Percentiles rank a stretch among this genome's conserved stretches.
phyloP scores from a whole-genome alignment of 2,113 vertebrate species.

The Gadus chalcogrammus region DNA sequence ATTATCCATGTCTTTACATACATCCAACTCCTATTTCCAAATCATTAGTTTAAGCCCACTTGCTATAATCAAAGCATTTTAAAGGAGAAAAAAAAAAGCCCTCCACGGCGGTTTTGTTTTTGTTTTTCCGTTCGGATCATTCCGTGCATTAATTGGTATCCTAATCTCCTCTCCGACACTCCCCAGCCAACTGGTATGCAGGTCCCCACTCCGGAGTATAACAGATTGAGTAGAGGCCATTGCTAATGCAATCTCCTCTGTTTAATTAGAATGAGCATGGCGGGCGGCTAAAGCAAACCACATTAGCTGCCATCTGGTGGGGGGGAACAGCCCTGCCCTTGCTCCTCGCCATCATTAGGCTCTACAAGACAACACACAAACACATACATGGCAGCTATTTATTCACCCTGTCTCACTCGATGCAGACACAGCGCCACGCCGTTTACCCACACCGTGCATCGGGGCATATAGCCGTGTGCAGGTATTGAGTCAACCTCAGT shows the following conservation, averaged over 20 bases:
- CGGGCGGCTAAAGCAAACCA: slow-evolving; percentile 64
- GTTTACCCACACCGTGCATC: background rate
- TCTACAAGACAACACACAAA: slow-evolving; percentile 61
- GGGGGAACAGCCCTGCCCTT: slow-evolving; percentile 48
- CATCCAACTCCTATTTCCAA: no score
- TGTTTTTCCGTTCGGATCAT: no score
- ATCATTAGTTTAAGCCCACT: no score
- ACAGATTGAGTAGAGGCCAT: slow-evolving; percentile 59
- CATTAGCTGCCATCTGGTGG: slow-evolving; percentile 69
- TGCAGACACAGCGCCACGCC: background rate
- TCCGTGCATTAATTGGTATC: slow-evolving; percentile 6
- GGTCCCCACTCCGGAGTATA: slow-evolving; percentile 28
- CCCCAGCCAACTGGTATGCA: slow-evolving; percentile 15
- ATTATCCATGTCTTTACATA: no score
- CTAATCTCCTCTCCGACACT: background rate
- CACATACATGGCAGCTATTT: slow-evolving; percentile 35
- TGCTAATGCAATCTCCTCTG: slow-evolving; percentile 66
- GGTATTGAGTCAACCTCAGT: background rate
- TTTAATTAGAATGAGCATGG: slow-evolving; percentile 70
- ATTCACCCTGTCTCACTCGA: no score
- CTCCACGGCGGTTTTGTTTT: no score
- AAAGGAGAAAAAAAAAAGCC: no score
- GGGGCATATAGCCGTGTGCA: slow-evolving; percentile 8
- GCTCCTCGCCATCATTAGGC: slow-evolving; percentile 59
- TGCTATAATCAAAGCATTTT: no score